Evolutionary conservation across 2,888 invertebrate genomes (phyloP).

Genomic region (Odontothrips loti): DNA sequence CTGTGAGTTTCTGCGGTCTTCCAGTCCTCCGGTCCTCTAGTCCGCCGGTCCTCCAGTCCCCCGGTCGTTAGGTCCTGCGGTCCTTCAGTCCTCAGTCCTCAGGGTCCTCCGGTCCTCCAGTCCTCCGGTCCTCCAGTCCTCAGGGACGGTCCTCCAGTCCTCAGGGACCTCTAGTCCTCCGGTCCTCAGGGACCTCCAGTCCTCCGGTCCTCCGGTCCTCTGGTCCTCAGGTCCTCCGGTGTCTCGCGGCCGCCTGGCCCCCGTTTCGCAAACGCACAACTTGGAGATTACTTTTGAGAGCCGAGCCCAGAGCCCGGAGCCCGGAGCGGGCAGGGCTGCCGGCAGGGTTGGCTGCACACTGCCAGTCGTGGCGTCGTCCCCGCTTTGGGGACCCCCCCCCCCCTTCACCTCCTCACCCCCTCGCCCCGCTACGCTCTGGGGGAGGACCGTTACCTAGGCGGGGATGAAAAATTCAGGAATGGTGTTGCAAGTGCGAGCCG

Average conservation of each 20-base stretch:
- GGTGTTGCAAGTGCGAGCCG: not conserved
- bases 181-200: not conserved
- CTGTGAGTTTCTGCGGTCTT: too few relatives aligned
- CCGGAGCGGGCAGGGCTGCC: not conserved
- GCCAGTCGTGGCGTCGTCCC: not conserved
- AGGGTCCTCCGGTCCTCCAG: too few relatives aligned
- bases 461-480: constrained; percentile 5
- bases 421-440: not conserved
- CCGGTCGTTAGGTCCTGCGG: too few relatives aligned
- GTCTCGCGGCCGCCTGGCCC: not conserved
- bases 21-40: too few relatives aligned
- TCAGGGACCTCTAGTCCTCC: not conserved
- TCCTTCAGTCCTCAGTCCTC: too few relatives aligned
- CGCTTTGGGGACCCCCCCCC: not conserved
- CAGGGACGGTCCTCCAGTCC: not conserved
- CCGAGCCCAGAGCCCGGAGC: not conserved
- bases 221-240: not conserved
- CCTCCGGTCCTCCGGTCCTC: too few relatives aligned
- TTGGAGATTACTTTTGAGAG: constrained; percentile 23
- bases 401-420: not conserved
- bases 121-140: too few relatives aligned
- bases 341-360: not conserved
- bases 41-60: too few relatives aligned
- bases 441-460: not conserved
- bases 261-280: constrained; percentile 29